Evolutionary conservation across 2,797 vertebrate genomes (phyloP).

Genomic region (Eurystomus glaucurus): DNA sequence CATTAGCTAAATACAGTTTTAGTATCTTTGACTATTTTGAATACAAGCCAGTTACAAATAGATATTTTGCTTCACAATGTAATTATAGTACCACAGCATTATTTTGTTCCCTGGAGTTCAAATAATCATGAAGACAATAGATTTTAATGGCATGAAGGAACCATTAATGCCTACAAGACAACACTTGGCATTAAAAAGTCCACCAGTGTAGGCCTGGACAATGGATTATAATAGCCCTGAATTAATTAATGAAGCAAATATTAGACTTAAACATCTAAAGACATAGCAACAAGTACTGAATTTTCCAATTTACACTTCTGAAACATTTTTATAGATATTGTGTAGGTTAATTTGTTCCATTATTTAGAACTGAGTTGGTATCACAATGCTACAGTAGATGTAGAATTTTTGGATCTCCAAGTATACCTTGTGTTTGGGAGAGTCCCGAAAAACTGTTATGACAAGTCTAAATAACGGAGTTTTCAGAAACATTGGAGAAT

Average conservation of each 20-base stretch:
- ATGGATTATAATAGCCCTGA: background rate
- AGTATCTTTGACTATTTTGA: background rate
- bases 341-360: background rate
- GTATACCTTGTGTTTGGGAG: background rate
- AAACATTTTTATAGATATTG: background rate
- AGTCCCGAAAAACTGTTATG: background rate
- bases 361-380: background rate
- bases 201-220: background rate
- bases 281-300: background rate
- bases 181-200: background rate
- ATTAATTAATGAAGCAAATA: background rate
- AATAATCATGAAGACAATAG: background rate
- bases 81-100: background rate
- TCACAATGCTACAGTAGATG: background rate
- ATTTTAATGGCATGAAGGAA: background rate
- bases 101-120: background rate
- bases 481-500: background rate
- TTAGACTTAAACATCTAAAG: background rate
- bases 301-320: background rate
- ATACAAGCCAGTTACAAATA: background rate
- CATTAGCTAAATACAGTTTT: background rate
- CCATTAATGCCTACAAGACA: background rate
- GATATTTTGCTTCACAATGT: background rate
- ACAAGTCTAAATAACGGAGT: background rate
- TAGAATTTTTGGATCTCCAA: background rate